Conservation (phyloP, 2,888 invertebrate species). For the Acanthosepion esculentum region DNA sequence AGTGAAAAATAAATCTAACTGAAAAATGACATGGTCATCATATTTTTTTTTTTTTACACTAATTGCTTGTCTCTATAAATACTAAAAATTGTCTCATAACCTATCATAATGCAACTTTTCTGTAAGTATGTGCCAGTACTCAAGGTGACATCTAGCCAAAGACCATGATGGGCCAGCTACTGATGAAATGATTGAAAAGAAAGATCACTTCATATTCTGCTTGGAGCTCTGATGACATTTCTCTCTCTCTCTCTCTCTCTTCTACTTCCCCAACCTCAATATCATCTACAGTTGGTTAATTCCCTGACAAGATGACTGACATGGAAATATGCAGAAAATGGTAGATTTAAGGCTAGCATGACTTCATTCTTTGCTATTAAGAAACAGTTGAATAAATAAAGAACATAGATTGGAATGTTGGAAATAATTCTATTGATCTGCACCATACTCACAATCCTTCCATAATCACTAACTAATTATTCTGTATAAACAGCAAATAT, state of each 20-base stretch:
- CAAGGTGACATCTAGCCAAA: not conserved
- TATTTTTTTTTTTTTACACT: not conserved
- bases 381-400: not conserved
- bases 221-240: not conserved
- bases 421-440: too few relatives aligned
- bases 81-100: not conserved
- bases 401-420: not conserved
- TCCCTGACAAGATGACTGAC: conserved; percentile 13
- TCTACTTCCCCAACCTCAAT: not conserved
- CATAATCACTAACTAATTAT: not conserved
- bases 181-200: conserved; percentile 36
- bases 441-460: not conserved
- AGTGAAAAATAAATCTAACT: not conserved
- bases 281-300: conserved; percentile 1
- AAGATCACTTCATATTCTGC: conserved; percentile 45
- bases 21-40: not conserved
- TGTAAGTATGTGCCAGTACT: not conserved
- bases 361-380: not conserved
- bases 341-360: not conserved
- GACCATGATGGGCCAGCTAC: not conserved
- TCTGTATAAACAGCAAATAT: not conserved
- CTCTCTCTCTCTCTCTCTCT: conserved; percentile 25
- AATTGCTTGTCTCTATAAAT: not conserved
- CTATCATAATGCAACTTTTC: not conserved
- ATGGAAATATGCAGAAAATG: conserved; percentile 22